A percentile compares a stretch with the other conserved stretches of the same genome.
Evolutionary conservation across 2,888 invertebrate genomes (phyloP).

Genomic region (Drosophila seclusa): DNA sequence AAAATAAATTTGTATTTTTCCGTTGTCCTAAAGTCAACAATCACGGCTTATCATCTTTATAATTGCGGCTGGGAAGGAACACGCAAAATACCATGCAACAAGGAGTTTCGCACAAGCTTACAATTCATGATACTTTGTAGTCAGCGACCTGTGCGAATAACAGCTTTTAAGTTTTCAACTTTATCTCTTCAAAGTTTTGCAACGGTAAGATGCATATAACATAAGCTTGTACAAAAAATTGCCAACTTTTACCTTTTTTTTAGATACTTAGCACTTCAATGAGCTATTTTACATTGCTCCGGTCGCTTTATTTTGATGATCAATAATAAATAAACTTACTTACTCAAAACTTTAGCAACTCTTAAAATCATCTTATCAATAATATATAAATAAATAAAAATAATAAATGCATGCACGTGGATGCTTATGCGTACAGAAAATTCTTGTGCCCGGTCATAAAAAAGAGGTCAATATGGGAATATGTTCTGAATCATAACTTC

Average conservation of each 20-base stretch:
- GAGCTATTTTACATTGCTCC: slow-evolving; percentile 84
- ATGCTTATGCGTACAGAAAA: neutral
- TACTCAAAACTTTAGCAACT: no score
- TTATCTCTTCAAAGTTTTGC: slow-evolving; percentile 83
- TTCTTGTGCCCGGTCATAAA: neutral
- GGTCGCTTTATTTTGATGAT: slow-evolving; percentile 77
- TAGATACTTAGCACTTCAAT: slow-evolving; percentile 84
- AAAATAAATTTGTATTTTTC: neutral
- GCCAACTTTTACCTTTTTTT: slow-evolving; percentile 17
- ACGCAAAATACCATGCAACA: slow-evolving; percentile 12
- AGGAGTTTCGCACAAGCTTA: slow-evolving; percentile 71
- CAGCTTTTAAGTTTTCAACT: slow-evolving; percentile 83
- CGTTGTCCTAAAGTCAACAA: slow-evolving; percentile 63
- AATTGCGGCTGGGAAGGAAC: slow-evolving; percentile 81
- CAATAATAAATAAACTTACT: slow-evolving; percentile 24
- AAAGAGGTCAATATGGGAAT: neutral
- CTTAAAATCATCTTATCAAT: neutral
- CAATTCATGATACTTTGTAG: slow-evolving; percentile 82
- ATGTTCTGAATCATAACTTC: neutral
- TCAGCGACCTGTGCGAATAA: slow-evolving; percentile 82
- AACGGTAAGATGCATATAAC: slow-evolving; percentile 57
- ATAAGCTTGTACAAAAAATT: no score
- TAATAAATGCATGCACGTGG: neutral
- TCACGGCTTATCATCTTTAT: slow-evolving; percentile 79
- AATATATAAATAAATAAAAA: neutral